Evolutionary conservation across 1,140 invertebrate species (phyloP).

Genomic region (Zaprionus lachaisei): DNA sequence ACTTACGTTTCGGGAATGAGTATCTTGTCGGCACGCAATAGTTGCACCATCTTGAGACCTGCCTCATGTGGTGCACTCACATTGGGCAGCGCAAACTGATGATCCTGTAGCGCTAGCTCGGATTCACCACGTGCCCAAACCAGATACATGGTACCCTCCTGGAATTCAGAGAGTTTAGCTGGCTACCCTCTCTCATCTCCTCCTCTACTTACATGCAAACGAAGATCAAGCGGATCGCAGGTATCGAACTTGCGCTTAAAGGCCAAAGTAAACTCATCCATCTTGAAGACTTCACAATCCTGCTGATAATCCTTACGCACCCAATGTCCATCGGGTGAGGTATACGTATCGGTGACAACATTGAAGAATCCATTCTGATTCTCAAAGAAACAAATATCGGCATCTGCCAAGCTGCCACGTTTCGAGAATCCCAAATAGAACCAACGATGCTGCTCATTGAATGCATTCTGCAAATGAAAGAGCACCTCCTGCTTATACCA

Average conservation of each 20-base stretch:
- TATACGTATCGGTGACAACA: constrained; percentile 88
- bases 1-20: constrained; percentile 85
- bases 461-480: constrained; percentile 83
- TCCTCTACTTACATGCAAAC: constrained; percentile 89
- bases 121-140: constrained; percentile 87
- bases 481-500: constrained; percentile 84
- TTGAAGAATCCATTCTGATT: constrained; percentile 83
- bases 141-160: constrained; percentile 90
- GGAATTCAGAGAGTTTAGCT: background rate
- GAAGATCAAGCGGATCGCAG: constrained; percentile 95
- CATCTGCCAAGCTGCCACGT: constrained; percentile 90
- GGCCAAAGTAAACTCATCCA: constrained; percentile 87
- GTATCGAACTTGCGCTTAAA: constrained; percentile 95
- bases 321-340: constrained; percentile 88
- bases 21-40: constrained; percentile 82
- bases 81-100: constrained; percentile 80
- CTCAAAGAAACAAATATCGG: constrained; percentile 94
- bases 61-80: constrained; percentile 68
- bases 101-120: constrained; percentile 83
- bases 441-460: constrained; percentile 87
- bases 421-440: constrained; percentile 97
- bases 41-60: constrained; percentile 79
- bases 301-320: constrained; percentile 90
- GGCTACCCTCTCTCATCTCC: background rate
- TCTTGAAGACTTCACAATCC: constrained; percentile 91